Percentiles rank a stretch among this genome's conserved stretches.
Evolutionary conservation across 2,888 invertebrate species (phyloP).

Genomic region (Xestia c-nigrum): DNA sequence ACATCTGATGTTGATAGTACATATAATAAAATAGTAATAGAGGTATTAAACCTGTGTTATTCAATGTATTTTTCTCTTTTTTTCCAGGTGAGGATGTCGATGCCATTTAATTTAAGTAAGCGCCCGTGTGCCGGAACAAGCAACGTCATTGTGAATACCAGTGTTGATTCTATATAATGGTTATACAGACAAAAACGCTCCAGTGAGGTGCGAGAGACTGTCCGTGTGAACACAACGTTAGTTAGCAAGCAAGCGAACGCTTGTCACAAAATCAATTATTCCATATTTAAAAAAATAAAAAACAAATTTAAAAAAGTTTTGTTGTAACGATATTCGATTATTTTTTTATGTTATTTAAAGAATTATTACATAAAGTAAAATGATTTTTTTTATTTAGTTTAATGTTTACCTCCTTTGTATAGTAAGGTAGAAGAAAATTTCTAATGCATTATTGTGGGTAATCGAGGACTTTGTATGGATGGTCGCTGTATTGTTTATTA

Average conservation of each 20-base stretch:
- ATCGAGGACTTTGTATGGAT: conserved; percentile 71
- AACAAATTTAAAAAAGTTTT: conserved; percentile 81
- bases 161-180: conserved; percentile 76
- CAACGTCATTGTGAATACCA: conserved; percentile 80
- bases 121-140: conserved; percentile 84
- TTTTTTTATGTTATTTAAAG: conserved; percentile 89
- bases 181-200: conserved; percentile 65
- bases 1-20: neutral
- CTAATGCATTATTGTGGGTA: conserved; percentile 80
- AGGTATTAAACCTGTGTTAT: neutral
- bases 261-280: conserved; percentile 87
- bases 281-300: conserved; percentile 80
- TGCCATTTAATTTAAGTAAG: conserved; percentile 90
- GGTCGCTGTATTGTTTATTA: conserved; percentile 69
- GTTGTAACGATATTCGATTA: conserved; percentile 89
- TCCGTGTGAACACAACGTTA: conserved; percentile 73
- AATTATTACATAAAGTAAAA: conserved; percentile 87
- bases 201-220: conserved; percentile 68
- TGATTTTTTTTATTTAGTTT: conserved; percentile 81
- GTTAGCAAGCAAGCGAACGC: conserved; percentile 77
- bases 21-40: neutral
- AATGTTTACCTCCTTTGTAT: conserved; percentile 87
- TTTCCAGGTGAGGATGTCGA: conserved; percentile 87
- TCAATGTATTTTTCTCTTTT: conserved; percentile 21
- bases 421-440: conserved; percentile 80